Percentiles rank a stretch among this genome's conserved stretches.
Evolutionary conservation across 2,797 vertebrate genomes (phyloP).

Genomic region (Sebastes minor): DNA sequence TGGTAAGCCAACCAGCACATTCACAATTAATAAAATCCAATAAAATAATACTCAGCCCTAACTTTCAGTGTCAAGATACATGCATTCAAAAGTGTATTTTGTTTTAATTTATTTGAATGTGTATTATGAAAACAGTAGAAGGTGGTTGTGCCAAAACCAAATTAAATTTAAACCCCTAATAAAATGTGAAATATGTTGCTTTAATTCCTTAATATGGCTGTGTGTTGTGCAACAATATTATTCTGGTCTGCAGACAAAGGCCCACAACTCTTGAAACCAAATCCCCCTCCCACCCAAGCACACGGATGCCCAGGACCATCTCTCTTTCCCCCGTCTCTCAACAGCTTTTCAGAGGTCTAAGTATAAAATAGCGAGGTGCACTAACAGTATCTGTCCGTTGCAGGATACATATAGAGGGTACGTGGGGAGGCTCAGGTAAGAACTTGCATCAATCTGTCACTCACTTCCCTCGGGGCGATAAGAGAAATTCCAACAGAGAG

Average conservation of each 20-base stretch:
- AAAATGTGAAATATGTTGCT: constrained; percentile 8
- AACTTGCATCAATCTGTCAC: constrained; percentile 88
- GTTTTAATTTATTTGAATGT: not conserved
- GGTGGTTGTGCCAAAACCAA: not conserved
- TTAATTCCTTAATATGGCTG: constrained; percentile 9
- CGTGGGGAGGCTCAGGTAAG: constrained; percentile 84
- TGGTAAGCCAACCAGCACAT: not conserved
- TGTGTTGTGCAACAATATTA: constrained; percentile 48
- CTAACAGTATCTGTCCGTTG: constrained; percentile 87
- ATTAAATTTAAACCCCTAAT: not conserved
- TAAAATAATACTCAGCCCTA: not conserved
- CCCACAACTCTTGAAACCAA: constrained; percentile 82
- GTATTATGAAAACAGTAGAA: not conserved
- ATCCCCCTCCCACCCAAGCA: constrained; percentile 82
- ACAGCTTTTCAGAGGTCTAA: constrained; percentile 89
- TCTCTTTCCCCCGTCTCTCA: constrained; percentile 87
- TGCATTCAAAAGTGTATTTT: not conserved
- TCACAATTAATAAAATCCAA: not conserved
- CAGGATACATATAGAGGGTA: constrained; percentile 84
- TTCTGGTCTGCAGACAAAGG: constrained; percentile 67
- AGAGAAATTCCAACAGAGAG: constrained; percentile 86
- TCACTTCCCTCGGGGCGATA: constrained; percentile 84
- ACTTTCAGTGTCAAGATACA: not conserved
- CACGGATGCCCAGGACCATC: constrained; percentile 84
- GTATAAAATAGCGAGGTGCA: constrained; percentile 84